These are phyloP conservation scores for Hylia prasina DNA, from an alignment of 2,113 vertebrate species.

Conservation along the genomic window DNA sequence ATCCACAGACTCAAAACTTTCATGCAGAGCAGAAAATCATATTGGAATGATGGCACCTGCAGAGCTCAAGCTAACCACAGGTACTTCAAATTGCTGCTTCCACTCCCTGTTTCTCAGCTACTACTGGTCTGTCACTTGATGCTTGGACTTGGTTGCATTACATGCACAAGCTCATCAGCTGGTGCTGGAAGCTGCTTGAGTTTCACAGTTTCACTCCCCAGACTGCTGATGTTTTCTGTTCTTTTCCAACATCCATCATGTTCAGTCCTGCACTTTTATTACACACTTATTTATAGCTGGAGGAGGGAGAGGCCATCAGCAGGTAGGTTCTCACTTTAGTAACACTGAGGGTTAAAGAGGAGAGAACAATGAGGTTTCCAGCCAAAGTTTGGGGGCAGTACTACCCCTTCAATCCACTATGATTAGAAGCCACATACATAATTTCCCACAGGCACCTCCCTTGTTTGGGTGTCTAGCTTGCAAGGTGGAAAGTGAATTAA, in stretches of 20 bases:
- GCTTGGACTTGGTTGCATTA: accelerated
- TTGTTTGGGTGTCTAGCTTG: background rate
- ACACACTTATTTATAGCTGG: background rate
- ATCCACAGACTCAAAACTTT: background rate
- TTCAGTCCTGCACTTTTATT: background rate
- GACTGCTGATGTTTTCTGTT: background rate
- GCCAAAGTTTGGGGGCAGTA: background rate
- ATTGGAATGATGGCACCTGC: background rate
- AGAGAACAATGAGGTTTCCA: background rate
- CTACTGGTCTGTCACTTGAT: background rate
- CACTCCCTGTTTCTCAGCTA: background rate
- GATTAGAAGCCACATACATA: background rate
- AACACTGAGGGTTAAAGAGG: background rate
- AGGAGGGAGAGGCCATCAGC: background rate
- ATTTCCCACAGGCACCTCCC: background rate
- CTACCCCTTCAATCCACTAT: background rate
- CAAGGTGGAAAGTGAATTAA: background rate
- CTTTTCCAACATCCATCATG: background rate
- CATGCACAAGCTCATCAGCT: background rate
- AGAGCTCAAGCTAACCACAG: background rate
- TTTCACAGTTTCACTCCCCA: background rate
- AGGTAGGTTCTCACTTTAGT: background rate
- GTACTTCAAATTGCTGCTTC: background rate
- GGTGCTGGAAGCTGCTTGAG: background rate
- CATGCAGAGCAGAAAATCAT: background rate